Base-by-base conservation (phyloP, 2,113 vertebrate genomes). In the Camelus bactrianus region DNA sequence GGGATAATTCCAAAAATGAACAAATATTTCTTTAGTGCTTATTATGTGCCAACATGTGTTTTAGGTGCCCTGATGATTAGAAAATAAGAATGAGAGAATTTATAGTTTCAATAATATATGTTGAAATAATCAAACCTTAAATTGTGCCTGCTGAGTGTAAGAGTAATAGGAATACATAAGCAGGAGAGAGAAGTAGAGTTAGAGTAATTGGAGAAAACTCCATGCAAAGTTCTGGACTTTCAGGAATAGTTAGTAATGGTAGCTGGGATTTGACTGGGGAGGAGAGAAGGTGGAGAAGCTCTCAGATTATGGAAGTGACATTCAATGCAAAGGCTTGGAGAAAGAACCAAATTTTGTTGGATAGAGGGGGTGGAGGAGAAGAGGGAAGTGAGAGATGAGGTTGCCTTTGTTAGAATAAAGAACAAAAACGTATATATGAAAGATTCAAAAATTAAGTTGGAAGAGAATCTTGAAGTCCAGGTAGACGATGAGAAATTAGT, bases 401-500 rank as follows among this genome's bases (percentile, higher is more conserved):
- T 16, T 95, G 93, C 81, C 32, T 79, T 96, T 92, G 62, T 58
- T 84, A 58, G 15, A 91, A 95, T 7, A 94, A 81, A 91, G 26
- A 88, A 54, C 50, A 54, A 54, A 77, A 54, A 46, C 72, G 3
- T 70, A 26, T 69, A 75, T 81, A 80, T 32, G 20, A 87, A 91
- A 92, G 75, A 81, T 83, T 60, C 17, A 46, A 93, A 67, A 84
- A 42, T 86, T 24, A 95, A 76, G 19, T 84, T 91, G 81, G 91
- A 96, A 56, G 65, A 52, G 8, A 11, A 17, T 79, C 52, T 95
- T 82, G 32, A 82, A 81, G 73, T 96, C 38, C 15, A 82, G 42
- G 8, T 38, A 70, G 85, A 94, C 72, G 26, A 94, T 93, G n/a
- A 87, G 48, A 96, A 75, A 91, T 92, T 84, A 76, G 32, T 95